Evolutionary conservation across 2,797 vertebrate genomes (phyloP).

Genomic region (Lagorchestes hirsutus): DNA sequence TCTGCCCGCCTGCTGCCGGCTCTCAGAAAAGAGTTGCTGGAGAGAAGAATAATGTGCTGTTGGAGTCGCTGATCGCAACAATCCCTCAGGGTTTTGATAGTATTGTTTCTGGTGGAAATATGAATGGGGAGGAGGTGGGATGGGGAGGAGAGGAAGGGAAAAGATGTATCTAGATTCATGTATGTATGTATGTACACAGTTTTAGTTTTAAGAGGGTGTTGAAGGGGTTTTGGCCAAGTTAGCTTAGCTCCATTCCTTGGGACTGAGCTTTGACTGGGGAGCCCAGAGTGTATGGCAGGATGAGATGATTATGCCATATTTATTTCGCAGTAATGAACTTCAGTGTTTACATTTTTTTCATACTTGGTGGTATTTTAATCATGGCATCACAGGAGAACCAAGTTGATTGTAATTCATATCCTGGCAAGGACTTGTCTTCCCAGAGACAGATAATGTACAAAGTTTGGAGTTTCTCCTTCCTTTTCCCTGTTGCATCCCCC

Average conservation of each 20-base stretch:
- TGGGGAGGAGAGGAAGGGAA: not conserved
- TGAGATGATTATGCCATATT: constrained; percentile 74
- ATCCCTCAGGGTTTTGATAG: constrained; percentile 27
- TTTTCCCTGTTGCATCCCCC: not conserved
- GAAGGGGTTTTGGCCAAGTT: constrained; percentile 34
- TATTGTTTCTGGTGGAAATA: constrained; percentile 37
- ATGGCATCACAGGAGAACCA: constrained; percentile 58
- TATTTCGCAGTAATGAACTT: constrained; percentile 78
- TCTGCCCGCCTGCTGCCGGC: not conserved
- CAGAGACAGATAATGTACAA: constrained; percentile 61
- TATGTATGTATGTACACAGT: not conserved
- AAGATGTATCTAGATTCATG: not conserved
- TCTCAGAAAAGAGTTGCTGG: not conserved
- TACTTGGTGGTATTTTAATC: constrained; percentile 76
- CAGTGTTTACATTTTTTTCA: constrained; percentile 79
- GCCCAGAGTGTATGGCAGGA: constrained; percentile 60
- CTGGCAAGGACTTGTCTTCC: constrained; percentile 71
- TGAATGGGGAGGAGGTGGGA: constrained; percentile 22
- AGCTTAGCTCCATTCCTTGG: constrained; percentile 40
- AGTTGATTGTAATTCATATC: constrained; percentile 78
- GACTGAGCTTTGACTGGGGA: not conserved
- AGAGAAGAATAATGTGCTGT: constrained; percentile 21
- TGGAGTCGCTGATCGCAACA: not conserved
- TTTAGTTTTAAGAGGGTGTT: not conserved
- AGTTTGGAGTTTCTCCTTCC: not conserved